A percentile compares a stretch with the other conserved stretches of the same genome.
Conservation (phyloP, 53 echinoderm and acorn worm genomes). For the Mesocentrotus franciscanus region DNA sequence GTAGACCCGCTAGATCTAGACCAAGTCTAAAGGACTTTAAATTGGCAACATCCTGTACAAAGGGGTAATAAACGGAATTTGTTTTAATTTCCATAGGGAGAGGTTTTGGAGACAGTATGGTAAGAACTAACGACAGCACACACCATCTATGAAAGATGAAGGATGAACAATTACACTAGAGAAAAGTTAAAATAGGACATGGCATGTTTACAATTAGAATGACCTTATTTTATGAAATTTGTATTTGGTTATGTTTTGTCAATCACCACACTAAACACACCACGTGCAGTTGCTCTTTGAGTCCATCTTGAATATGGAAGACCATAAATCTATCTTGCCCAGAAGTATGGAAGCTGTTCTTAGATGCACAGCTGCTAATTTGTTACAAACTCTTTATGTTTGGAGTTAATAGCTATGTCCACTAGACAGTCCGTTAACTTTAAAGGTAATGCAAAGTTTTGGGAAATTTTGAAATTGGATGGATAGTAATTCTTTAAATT, state of each 20-base stretch:
- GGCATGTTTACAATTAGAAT: not conserved
- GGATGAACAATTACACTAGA: not conserved
- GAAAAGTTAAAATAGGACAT: not conserved
- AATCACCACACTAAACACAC: not conserved
- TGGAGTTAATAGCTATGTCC: no score
- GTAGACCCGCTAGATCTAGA: not conserved
- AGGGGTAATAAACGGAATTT: not conserved
- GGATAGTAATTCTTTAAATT: no score
- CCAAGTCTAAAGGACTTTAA: not conserved
- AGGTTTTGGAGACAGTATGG: not conserved
- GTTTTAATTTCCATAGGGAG: not conserved
- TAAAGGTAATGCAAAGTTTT: no score
- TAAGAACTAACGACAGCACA: not conserved
- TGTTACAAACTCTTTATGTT: no score
- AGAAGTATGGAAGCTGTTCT: not conserved
- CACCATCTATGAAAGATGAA: not conserved
- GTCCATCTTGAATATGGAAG: not conserved
- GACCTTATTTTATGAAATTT: slow-evolving; percentile 25
- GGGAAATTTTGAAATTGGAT: no score
- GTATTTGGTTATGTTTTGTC: not conserved
- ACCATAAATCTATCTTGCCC: not conserved
- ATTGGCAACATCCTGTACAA: not conserved
- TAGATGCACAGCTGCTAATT: not conserved
- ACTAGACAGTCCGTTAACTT: no score
- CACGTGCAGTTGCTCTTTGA: not conserved